Base-by-base conservation (phyloP, 2,888 invertebrate genomes). In the Pyrrhosoma nymphula region DNA sequence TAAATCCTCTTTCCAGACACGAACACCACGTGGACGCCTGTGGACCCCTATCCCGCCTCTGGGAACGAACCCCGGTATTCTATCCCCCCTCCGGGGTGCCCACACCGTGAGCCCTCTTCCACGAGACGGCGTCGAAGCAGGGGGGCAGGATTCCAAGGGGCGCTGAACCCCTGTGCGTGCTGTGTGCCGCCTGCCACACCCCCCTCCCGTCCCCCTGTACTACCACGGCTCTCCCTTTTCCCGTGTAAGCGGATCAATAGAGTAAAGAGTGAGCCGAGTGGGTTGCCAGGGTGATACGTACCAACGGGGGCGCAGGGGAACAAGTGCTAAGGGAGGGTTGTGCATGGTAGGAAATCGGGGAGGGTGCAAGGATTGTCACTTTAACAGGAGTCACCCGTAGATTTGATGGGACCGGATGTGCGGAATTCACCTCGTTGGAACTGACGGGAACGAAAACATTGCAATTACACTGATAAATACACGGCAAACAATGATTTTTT, bases 251-350 rank as follows among this genome's bases (percentile, higher is more conserved):
- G 82, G 82, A 82, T 82, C 82, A 82, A 82, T 82, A 82, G 30
- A 18, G 82, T 35, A 82, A 82, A 35, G 82, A 82, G 82, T 14
- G 82, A 82, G 35, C 14, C 35, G 82, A 14, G 30, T 14, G 82
- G 82, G 82, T 82, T 82, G 82, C 82, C 82, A 82, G 82, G 82
- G 82, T 35, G 82, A 82, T 35, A 12, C 82, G 82, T 26, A 82
- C 30, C 82, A 35, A 30, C 82, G 26, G 26, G 69, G n/a, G 47
- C 4, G 47, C 47, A 47, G 47, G 47, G 69, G 69, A n/a, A 69
- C 60, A 60, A 60, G 60, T 20, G 60, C 60, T 47, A 47, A 8
- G 4, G 47, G 47, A 4, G 47, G 47, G 47, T 47, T 20, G 60
- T 60, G 60, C 6, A 60, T 12, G 69, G n/a, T n/a, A 26, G 69